phyloP scores from a whole-genome alignment of 2,888 invertebrate genomes.

The Bellardia pandia region DNA sequence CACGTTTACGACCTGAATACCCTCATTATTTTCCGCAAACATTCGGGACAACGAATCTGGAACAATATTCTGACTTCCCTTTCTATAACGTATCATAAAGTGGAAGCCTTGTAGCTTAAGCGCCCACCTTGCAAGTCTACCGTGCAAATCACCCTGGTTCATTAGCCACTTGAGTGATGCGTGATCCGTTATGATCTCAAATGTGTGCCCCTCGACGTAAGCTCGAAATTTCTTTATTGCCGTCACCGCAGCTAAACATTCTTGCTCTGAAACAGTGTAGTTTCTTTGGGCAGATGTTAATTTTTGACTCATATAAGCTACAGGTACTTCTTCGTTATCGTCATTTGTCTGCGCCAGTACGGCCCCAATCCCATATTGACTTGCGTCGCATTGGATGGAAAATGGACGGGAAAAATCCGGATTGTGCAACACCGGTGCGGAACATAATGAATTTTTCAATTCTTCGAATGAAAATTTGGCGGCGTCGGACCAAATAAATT shows the following conservation, averaged over 20 bases:
- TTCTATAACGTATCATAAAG: too few relatives aligned
- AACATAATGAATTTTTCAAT: not conserved
- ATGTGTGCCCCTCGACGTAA: too few relatives aligned
- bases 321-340: not conserved
- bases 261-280: slow-evolving; percentile 22
- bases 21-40: not conserved
- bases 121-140: too few relatives aligned
- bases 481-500: slow-evolving; percentile 7
- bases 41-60: too few relatives aligned
- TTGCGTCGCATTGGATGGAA: slow-evolving; percentile 28
- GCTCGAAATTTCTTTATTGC: too few relatives aligned
- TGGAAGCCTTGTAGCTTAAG: too few relatives aligned
- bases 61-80: too few relatives aligned
- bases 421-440: slow-evolving; percentile 18
- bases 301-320: slow-evolving; percentile 5
- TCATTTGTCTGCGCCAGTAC: slow-evolving; percentile 2
- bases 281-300: not conserved
- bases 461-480: slow-evolving; percentile 13
- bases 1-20: too few relatives aligned
- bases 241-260: too few relatives aligned
- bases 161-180: too few relatives aligned
- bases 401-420: slow-evolving; percentile 30
- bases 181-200: too few relatives aligned
- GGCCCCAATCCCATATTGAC: slow-evolving; percentile 14
- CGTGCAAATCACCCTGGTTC: too few relatives aligned